Evolutionary conservation across 92 coral and sea anemone genomes (phyloP).

Genomic region (Pocillopora grandis): DNA sequence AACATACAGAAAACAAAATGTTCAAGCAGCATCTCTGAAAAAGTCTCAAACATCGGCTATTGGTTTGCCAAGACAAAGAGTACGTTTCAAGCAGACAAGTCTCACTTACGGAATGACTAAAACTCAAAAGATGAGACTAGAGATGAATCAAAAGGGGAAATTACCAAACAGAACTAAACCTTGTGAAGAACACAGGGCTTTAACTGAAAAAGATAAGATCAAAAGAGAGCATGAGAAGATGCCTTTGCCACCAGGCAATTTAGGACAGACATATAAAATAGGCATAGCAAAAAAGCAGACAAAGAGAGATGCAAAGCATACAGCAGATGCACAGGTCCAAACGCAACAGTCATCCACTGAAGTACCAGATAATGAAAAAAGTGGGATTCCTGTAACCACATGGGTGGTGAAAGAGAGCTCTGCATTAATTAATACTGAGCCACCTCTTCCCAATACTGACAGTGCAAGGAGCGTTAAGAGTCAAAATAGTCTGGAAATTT

Average conservation of each 20-base stretch:
- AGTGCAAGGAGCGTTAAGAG: constrained; percentile 59
- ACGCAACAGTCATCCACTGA: constrained; percentile 13
- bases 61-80: constrained; percentile 62
- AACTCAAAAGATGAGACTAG: constrained; percentile 87
- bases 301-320: background rate
- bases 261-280: constrained; percentile 25
- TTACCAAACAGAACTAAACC: constrained; percentile 30
- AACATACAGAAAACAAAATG: constrained; percentile 14
- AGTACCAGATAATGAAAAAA: background rate
- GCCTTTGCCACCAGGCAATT: background rate
- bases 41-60: constrained; percentile 30
- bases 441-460: background rate
- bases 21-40: background rate
- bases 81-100: constrained; percentile 73
- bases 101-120: constrained; percentile 84
- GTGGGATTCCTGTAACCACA: background rate
- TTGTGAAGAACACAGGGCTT: constrained; percentile 30
- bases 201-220: constrained; percentile 18
- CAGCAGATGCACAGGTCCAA: constrained; percentile 28
- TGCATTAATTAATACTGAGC: constrained; percentile 12
- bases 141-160: constrained; percentile 62
- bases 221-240: background rate
- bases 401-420: constrained; percentile 3
- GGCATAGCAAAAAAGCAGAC: background rate
- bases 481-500: constrained; percentile 76